A percentile compares a stretch with the other conserved stretches of the same genome.
phyloP scores from a whole-genome alignment of 2,888 invertebrate genomes.

The Drosophila stalkeri region DNA sequence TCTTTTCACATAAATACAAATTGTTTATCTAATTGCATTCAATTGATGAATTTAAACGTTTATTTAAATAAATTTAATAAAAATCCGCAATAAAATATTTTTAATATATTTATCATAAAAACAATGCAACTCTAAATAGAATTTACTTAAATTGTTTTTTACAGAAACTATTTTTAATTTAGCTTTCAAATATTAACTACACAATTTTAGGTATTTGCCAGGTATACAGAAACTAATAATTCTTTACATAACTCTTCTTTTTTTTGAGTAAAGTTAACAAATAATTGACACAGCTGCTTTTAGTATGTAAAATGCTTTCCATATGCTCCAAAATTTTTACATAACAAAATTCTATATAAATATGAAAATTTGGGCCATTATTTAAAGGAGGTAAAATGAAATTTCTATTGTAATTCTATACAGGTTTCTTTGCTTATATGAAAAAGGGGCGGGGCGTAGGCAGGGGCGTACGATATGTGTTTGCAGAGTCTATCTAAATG shows the following conservation, averaged over 20 bases:
- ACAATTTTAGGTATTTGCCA: neutral
- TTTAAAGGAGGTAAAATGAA: constrained; percentile 22
- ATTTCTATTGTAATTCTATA: constrained; percentile 40
- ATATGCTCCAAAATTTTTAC: neutral
- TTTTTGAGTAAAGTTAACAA: neutral
- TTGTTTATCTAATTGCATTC: too few species aligned
- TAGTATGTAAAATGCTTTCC: neutral
- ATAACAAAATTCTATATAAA: constrained; percentile 10
- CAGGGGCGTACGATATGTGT: constrained; percentile 28
- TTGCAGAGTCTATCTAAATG: constrained; percentile 27
- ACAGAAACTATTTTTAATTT: neutral
- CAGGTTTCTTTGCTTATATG: constrained; percentile 43
- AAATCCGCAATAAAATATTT: too few species aligned
- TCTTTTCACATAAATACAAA: too few species aligned
- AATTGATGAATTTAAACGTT: too few species aligned
- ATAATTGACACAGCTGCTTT: constrained; percentile 52
- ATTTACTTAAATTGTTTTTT: neutral
- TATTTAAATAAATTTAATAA: too few species aligned
- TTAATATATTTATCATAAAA: too few species aligned
- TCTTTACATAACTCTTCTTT: neutral
- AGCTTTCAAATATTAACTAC: neutral
- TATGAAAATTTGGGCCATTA: constrained; percentile 24
- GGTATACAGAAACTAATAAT: neutral
- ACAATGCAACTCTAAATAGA: fast-evolving
- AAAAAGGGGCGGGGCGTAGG: neutral